Base-by-base conservation (phyloP, 2,888 invertebrate genomes). In the Chalcis sispes region DNA sequence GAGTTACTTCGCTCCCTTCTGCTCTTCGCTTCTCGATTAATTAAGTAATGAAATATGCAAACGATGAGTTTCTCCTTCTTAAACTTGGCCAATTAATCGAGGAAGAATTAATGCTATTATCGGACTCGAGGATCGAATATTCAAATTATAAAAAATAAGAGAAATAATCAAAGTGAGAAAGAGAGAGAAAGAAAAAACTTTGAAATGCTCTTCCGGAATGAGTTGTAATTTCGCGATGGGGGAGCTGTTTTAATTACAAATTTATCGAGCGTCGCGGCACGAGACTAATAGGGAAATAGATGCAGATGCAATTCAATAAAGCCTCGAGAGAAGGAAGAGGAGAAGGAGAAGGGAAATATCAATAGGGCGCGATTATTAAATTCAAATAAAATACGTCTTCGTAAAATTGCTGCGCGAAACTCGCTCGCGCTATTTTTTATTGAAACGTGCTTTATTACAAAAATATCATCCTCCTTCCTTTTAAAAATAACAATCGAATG, bases 331-430 rank as follows among this genome's bases (percentile, higher is more conserved):
- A n/a, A n/a, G n/a, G n/a, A n/a, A n/a, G 2, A n/a, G 10, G 18
- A 18, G 10, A 23, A 20, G 40, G 40, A 62, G 70, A 36, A 25
- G 23, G 13, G 46, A 65, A 59, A 72, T 40, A 59, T 58, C 65
- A 59, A 65, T 72, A 40, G 58, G 40, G 58, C 36, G 23, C 62
- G 52, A 32, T 67, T 74, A 74, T 67, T 67, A 67, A 67, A 67
- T 62, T 62, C 54, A 18, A 65, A 59, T 66, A 59, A n/a, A n/a
- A 40, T 18, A 15, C 32, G 52, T 40, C 32, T 32, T 29, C 25
- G 18, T 13, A 10, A 15, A 46, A 40, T 54, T 2, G 64, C 15
- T 42, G 27, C 46, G 32, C n/a, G 25, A 25, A 18, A 3, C 18
- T n/a, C n/a, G n/a, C 54, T 20, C 48, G 29, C 50, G 48, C 23